phyloP scores from a whole-genome alignment of 1,140 invertebrate species.

The Drosophila burlai region DNA sequence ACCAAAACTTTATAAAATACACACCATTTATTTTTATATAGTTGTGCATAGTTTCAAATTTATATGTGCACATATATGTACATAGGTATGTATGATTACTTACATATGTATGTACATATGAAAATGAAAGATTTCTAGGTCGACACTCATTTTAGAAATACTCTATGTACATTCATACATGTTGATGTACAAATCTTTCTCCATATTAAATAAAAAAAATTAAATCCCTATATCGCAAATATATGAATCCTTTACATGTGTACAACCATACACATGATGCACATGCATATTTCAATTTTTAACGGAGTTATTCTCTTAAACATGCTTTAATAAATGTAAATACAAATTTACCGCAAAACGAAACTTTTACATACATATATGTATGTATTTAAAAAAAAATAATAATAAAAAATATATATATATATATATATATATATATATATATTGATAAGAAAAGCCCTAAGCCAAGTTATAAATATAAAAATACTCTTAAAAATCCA shows the following conservation, averaged over 20 bases:
- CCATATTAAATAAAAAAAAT: not conserved
- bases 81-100: not conserved
- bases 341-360: not conserved
- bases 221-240: not conserved
- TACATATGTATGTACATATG: not conserved
- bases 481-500: not conserved
- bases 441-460: no score
- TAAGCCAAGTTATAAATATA: not conserved
- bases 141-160: conserved; percentile 25
- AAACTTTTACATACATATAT: not conserved
- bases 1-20: not conserved
- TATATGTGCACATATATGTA: not conserved
- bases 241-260: not conserved
- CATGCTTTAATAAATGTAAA: not conserved
- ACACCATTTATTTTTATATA: conserved; percentile 4
- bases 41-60: not conserved
- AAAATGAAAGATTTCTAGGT: conserved; percentile 19
- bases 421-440: no score
- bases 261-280: not conserved
- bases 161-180: not conserved
- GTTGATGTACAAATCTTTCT: conserved; percentile 13
- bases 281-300: not conserved
- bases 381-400: not conserved
- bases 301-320: not conserved
- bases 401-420: no score